Base-by-base conservation (phyloP, 2,797 vertebrate genomes). In the Pteropus rufus region DNA sequence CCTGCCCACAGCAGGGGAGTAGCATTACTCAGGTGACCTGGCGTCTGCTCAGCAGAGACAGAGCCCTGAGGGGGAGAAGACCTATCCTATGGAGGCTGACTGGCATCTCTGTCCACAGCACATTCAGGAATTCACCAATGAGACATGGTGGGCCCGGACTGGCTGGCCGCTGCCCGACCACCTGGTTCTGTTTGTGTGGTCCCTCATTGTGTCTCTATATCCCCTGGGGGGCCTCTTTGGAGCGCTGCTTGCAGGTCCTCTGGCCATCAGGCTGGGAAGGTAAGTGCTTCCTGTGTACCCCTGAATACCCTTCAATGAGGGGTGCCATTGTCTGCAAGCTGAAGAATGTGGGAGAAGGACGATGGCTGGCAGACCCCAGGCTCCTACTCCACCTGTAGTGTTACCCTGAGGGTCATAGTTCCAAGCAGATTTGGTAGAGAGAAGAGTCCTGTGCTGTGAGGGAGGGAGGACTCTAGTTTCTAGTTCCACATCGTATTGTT, bases 241-340 rank as follows among this genome's bases (percentile, higher is more conserved):
- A 36, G 99, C 99, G 3, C 97, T 99, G 26, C 97, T 99, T 6
- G 99, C 99, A 5, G 99, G 99, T 10, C 99, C 99, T 26, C 98
- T 99, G 99, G 99, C 99, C 67, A 98, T 99, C 94, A 97, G 34
- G 79, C 98, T 99, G n/a, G 99, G 99, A 93, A 99, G 99, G 99
- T 99, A 99, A 98, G 97, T 95, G 52, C 16, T 87, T 56, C 29
- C 52, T 46, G 41, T 24, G 62, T 23, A 1, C 24, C 70, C n/a
- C 54, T 6, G 10, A 49, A 18, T 29, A 29, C 23, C 79, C 67
- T 46, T 54, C 19, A n/a, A 6, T 7, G 21, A 62, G 24, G 8
- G 41, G 31, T 26, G 19, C 5, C 26, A 72, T 49, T 10, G 23
- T 52, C 44, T 49, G 1, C 56, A 94, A 52, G 58, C 81, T 41